Evolutionary conservation across 2,797 vertebrate genomes (phyloP), one percentile per base, ranked within the genome.

Genomic region (Xenopus petersii): DNA sequence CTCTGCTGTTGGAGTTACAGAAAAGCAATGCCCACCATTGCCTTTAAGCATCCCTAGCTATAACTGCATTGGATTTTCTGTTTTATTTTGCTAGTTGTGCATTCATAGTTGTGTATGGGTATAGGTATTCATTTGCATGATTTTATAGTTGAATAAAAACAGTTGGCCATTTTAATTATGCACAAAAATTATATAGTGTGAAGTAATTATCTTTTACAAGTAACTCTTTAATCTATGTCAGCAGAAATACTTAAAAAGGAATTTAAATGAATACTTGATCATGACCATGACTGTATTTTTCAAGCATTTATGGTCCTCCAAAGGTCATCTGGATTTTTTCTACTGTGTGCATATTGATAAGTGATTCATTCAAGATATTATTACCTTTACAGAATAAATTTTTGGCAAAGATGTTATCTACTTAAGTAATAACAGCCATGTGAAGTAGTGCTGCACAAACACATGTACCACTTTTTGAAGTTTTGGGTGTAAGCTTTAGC

Each of bases 271-370:
- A 82, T 86, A 70, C 73, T 56, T 79, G 71, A 13, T 21, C 73
- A 77, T 86, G 80, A 73, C 73, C 75, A 86, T 82, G 84, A 86
- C 74, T 80, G 83, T 73, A 70, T 72, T 72, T 72, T 89, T 88
- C 83, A 67, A 80, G 73, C 79, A 81, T 83, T 82, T 84, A 88
- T 81, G 77, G 86, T 80, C 83, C 85, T 75, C 80, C 84, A 86
- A 84, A 87, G 86, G 84, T 87, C 80, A 86, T 80, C 49, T 82
- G 87, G 68, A 79, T 82, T 85, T 87, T 82, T 83, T 80, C 80
- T 24, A 76, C 70, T 47, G 70, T 82, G 70, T 79, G 83, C 82
- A 77, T 48, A 82, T 42, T 42, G 6, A 3, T 42, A 42, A 42
- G 4, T 42, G 36, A 42, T 42, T 42, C 4, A 42, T 42, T 42